Percentiles rank a stretch among this genome's conserved stretches.
These are phyloP conservation scores for Ptilorrhoa leucosticta DNA, from an alignment of 2,113 vertebrate genomes.

Conservation along the genomic window DNA sequence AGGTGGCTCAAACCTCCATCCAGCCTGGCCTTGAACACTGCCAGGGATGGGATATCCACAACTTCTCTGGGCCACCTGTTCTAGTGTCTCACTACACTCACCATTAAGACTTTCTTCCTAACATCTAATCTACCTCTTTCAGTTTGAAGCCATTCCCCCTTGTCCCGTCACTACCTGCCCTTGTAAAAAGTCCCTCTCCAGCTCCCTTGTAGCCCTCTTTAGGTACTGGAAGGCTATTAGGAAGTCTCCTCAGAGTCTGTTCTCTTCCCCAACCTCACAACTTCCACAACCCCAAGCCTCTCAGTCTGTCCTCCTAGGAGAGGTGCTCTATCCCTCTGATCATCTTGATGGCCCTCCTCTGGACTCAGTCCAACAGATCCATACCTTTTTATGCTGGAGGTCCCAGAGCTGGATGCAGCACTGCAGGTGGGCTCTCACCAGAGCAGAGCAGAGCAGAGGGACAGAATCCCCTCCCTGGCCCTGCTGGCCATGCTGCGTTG, in stretches of 20 bases:
- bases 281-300: not conserved
- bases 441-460: not conserved
- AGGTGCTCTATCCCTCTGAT: not conserved
- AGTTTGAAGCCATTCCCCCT: not conserved
- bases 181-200: too few relatives aligned
- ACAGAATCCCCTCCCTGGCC: not conserved
- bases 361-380: not conserved
- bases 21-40: not conserved
- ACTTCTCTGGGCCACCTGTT: not conserved
- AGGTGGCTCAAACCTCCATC: not conserved
- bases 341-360: not conserved
- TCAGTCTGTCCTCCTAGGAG: not conserved
- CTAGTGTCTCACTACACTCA: not conserved
- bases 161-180: too few relatives aligned
- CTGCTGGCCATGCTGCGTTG: fast-evolving
- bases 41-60: not conserved
- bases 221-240: not conserved
- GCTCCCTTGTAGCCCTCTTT: not conserved
- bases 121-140: not conserved
- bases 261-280: too few relatives aligned
- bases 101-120: not conserved
- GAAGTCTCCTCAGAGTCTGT: not conserved
- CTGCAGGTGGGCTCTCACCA: not conserved
- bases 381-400: too few relatives aligned
- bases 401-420: not conserved